Percentiles rank a stretch among this genome's conserved stretches.
Conservation (phyloP, 2,113 vertebrate species). For the Triplophysa siluroides region DNA sequence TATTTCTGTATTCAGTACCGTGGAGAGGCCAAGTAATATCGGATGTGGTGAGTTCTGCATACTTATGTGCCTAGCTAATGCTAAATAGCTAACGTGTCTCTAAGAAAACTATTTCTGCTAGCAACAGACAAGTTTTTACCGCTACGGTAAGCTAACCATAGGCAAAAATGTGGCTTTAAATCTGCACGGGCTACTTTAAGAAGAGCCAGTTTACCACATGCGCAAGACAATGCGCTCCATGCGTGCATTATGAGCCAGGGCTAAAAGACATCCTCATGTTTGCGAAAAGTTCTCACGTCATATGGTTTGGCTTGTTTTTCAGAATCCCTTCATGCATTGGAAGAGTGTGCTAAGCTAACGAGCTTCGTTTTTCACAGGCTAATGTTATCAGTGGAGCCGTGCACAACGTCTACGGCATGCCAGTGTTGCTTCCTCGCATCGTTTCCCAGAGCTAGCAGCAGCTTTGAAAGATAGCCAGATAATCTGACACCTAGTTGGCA, state of each 20-base stretch:
- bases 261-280: constrained; percentile 16
- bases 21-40: constrained; percentile 80
- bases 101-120: constrained; percentile 24
- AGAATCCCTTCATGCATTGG: not conserved
- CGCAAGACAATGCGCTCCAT: constrained; percentile 27
- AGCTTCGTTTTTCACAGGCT: constrained; percentile 16
- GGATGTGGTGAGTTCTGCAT: constrained; percentile 82
- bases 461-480: constrained; percentile 10
- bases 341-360: constrained; percentile 30
- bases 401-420: constrained; percentile 13
- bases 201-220: constrained; percentile 1
- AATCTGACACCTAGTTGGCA: not conserved
- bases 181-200: constrained; percentile 6
- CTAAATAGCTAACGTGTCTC: constrained; percentile 39
- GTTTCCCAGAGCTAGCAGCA: constrained; percentile 15
- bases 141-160: constrained; percentile 62
- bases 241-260: constrained; percentile 21
- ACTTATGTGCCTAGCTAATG: constrained; percentile 62
- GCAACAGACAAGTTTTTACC: constrained; percentile 7
- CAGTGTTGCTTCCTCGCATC: constrained; percentile 6
- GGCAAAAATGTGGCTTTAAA: constrained; percentile 62
- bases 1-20: constrained; percentile 70
- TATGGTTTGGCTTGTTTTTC: constrained; percentile 25
- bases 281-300: not conserved
- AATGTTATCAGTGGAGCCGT: constrained; percentile 5